phyloP scores from a whole-genome alignment of 2,888 invertebrate genomes.

The Idaea biselata region DNA sequence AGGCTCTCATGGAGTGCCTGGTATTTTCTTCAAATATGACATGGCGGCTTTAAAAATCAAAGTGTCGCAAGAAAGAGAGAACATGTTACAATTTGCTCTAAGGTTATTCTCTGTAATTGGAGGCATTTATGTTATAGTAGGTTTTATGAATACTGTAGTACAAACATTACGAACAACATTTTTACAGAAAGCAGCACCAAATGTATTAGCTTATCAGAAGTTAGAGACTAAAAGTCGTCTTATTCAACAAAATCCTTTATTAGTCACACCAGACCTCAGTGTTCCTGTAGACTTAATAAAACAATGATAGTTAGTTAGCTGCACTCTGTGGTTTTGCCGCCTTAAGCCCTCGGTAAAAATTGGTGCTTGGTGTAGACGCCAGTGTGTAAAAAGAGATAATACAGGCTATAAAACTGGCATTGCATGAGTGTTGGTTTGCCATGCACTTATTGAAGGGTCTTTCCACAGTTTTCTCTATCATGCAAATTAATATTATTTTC shows the following conservation, averaged over 20 bases:
- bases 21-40: slow-evolving; percentile 97
- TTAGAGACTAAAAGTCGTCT: slow-evolving; percentile 32
- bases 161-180: slow-evolving; percentile 48
- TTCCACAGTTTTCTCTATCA: too few relatives aligned
- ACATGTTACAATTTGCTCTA: slow-evolving; percentile 89
- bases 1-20: slow-evolving; percentile 96
- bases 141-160: slow-evolving; percentile 69
- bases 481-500: too few relatives aligned
- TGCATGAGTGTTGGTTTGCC: too few relatives aligned
- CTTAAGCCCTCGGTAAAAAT: neutral
- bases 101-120: slow-evolving; percentile 95
- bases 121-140: slow-evolving; percentile 94
- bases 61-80: slow-evolving; percentile 89
- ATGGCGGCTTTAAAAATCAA: slow-evolving; percentile 93
- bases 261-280: slow-evolving; percentile 55
- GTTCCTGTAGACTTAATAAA: slow-evolving; percentile 62
- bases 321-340: neutral
- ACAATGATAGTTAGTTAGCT: slow-evolving; percentile 49
- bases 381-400: too few relatives aligned
- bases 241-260: slow-evolving; percentile 49
- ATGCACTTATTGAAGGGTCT: too few relatives aligned
- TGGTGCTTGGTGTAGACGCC: too few relatives aligned
- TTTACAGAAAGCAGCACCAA: slow-evolving; percentile 35
- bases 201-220: slow-evolving; percentile 31
- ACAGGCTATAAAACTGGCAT: too few relatives aligned